Conservation (phyloP, 2,888 invertebrate genomes). For the Xestia ashworthii region DNA sequence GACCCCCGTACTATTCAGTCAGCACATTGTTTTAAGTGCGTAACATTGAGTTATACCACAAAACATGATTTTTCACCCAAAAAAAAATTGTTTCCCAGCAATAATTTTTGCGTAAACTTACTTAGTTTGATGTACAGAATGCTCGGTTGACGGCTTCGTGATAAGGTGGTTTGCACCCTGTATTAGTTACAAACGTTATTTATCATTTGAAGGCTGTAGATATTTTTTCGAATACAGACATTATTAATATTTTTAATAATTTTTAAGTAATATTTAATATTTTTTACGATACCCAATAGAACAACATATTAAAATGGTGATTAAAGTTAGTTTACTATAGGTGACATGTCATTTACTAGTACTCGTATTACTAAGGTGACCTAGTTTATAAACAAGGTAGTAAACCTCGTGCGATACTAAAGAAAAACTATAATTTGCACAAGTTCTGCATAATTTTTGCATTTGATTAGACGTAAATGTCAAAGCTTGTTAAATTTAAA, state of each 20-base stretch:
- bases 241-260: no score
- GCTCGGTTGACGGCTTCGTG: no score
- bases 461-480: slow-evolving; percentile 30
- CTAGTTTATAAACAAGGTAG: slow-evolving; percentile 35
- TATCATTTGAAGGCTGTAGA: neutral
- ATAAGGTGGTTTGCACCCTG: no score
- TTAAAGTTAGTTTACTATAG: slow-evolving; percentile 3
- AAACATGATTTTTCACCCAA: no score
- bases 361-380: slow-evolving; percentile 28
- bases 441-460: slow-evolving; percentile 37
- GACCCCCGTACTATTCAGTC: no score
- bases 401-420: slow-evolving; percentile 42
- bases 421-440: slow-evolving; percentile 28
- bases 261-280: neutral
- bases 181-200: neutral
- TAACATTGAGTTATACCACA: no score
- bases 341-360: slow-evolving; percentile 5
- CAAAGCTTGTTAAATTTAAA: slow-evolving; percentile 30
- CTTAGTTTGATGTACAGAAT: no score
- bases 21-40: no score
- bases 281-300: slow-evolving; percentile 1
- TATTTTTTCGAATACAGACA: neutral
- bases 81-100: no score
- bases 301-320: slow-evolving; percentile 1
- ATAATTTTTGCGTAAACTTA: no score